Percentiles rank a stretch among this genome's conserved stretches.
phyloP scores from a whole-genome alignment of 2,888 invertebrate genomes.

The Trisateles emortualis region DNA sequence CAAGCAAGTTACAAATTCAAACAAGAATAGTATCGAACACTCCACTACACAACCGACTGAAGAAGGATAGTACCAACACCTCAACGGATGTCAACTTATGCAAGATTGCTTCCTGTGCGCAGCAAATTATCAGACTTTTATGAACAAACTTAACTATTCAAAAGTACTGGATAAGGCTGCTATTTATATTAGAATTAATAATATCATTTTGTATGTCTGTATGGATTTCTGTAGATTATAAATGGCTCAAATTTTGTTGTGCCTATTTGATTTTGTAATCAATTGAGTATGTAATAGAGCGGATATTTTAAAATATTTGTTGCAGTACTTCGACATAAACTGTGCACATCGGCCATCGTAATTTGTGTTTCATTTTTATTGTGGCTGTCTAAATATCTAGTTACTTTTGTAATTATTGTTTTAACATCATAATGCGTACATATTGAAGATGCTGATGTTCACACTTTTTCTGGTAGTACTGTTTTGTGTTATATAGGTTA shows the following conservation, averaged over 20 bases:
- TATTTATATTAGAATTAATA: slow-evolving; percentile 50
- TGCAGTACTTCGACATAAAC: slow-evolving; percentile 4
- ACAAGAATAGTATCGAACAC: slow-evolving; percentile 71
- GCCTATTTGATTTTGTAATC: slow-evolving; percentile 15
- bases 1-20: slow-evolving; percentile 73
- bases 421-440: too few relatives aligned
- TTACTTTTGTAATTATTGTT: too few relatives aligned
- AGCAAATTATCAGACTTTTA: slow-evolving; percentile 78
- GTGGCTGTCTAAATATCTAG: too few relatives aligned
- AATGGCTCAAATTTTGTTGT: slow-evolving; percentile 13
- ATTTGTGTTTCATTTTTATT: too few relatives aligned
- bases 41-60: slow-evolving; percentile 72
- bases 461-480: too few relatives aligned
- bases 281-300: not conserved
- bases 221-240: slow-evolving; percentile 31
- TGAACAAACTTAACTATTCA: slow-evolving; percentile 52
- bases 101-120: slow-evolving; percentile 74
- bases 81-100: slow-evolving; percentile 63
- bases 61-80: slow-evolving; percentile 64
- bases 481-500: too few relatives aligned
- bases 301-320: not conserved
- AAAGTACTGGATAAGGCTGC: slow-evolving; percentile 46
- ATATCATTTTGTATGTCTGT: slow-evolving; percentile 37
- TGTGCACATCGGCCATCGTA: too few relatives aligned
- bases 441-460: too few relatives aligned